Evolutionary conservation across 2,888 invertebrate species (phyloP).

Genomic region (Pollenia griseotomentosa): DNA sequence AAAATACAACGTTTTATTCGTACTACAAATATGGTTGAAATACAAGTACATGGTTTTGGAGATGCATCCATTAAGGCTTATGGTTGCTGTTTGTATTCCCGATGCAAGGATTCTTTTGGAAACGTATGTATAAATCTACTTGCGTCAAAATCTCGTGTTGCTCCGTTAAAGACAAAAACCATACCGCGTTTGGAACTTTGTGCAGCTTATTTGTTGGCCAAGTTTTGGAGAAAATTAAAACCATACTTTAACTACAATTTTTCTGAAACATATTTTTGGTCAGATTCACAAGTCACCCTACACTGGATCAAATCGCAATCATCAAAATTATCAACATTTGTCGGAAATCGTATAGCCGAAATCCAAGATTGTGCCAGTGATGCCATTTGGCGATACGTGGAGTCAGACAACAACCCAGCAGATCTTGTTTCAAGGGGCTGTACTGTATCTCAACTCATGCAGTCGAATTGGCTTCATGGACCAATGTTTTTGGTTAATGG

Average conservation of each 20-base stretch:
- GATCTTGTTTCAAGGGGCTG: no score
- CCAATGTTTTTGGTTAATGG: no score
- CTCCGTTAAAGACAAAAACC: slow-evolving; percentile 62
- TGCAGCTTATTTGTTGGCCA: no score
- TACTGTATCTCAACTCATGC: no score
- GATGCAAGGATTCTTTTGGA: background rate
- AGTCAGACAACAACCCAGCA: no score
- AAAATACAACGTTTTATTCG: background rate
- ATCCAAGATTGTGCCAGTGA: slow-evolving; percentile 56
- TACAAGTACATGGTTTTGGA: background rate
- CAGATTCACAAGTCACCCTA: slow-evolving; percentile 65
- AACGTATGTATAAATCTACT: slow-evolving; percentile 45
- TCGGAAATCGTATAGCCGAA: background rate
- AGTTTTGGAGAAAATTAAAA: no score
- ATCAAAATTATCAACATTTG: slow-evolving; percentile 36
- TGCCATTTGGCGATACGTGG: no score
- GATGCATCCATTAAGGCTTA: background rate
- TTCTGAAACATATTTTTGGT: slow-evolving; percentile 47
- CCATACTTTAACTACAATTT: background rate
- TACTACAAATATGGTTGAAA: background rate
- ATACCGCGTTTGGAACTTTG: slow-evolving; percentile 64
- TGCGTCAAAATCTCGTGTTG: slow-evolving; percentile 67
- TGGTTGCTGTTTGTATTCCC: background rate
- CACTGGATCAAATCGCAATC: slow-evolving; percentile 63
- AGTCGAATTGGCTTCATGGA: no score